Conservation (phyloP, 1,140 invertebrate species). For the Sinonovacula constricta region DNA sequence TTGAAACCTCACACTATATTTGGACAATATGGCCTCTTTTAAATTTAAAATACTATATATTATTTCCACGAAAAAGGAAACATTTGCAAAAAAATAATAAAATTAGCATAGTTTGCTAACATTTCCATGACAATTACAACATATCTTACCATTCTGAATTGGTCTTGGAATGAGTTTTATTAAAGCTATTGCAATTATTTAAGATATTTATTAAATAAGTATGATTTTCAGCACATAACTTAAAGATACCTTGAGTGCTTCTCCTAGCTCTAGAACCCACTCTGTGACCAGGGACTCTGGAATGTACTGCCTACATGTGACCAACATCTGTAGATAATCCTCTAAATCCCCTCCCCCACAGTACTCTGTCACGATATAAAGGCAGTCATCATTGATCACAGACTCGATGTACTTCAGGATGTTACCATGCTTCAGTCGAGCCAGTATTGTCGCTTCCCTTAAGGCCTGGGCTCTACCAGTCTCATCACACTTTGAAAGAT, state of each 20-base stretch:
- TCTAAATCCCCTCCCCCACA: conserved; percentile 65
- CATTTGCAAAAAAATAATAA: too few relatives aligned
- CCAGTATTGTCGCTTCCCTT: conserved; percentile 57
- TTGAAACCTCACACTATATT: too few relatives aligned
- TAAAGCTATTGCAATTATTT: too few relatives aligned
- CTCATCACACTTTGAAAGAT: conserved; percentile 54
- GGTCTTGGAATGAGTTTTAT: too few relatives aligned
- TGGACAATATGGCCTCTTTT: too few relatives aligned
- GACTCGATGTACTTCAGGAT: conserved; percentile 65
- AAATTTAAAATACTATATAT: too few relatives aligned
- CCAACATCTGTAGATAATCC: conserved; percentile 50
- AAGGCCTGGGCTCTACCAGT: conserved; percentile 55
- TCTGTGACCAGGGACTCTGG: conserved; percentile 56
- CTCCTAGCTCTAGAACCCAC: conserved; percentile 63
- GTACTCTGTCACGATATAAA: conserved; percentile 65
- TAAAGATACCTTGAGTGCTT: conserved; percentile 56
- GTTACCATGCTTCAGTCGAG: conserved; percentile 53
- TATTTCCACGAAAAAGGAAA: too few relatives aligned
- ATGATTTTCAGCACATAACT: too few relatives aligned
- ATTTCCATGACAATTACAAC: too few relatives aligned
- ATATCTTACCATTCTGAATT: too few relatives aligned
- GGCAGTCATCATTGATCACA: conserved; percentile 57
- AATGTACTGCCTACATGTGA: conserved; percentile 24
- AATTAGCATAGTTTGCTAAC: too few relatives aligned
- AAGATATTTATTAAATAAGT: too few relatives aligned